Percentiles rank a stretch among this genome's conserved stretches.
Conservation (phyloP, 2,888 invertebrate species). For the Cheilosia vernalis region DNA sequence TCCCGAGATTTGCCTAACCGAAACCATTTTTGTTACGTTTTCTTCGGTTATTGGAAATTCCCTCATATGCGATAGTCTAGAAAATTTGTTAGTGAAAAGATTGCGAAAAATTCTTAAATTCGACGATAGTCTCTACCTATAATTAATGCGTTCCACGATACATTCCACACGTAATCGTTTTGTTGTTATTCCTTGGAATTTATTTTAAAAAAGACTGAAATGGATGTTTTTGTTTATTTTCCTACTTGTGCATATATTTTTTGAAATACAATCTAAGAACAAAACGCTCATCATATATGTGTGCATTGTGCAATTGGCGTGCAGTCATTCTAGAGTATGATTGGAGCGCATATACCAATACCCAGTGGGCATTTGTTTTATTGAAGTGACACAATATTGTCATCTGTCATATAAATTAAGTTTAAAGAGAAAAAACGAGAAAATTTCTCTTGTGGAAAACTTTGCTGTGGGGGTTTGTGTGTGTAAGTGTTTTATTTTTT, state of each 20-base stretch:
- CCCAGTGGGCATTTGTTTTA: constrained; percentile 21
- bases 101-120: constrained; percentile 32
- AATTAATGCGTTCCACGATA: constrained; percentile 69
- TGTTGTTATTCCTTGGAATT: constrained; percentile 52
- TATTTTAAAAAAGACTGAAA: constrained; percentile 19
- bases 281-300: constrained; percentile 25
- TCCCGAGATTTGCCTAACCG: constrained; percentile 30
- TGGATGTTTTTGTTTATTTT: not conserved
- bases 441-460: constrained; percentile 28
- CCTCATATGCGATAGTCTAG: constrained; percentile 46
- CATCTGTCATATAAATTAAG: constrained; percentile 60
- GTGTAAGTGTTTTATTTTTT: not conserved
- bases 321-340: constrained; percentile 13
- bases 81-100: constrained; percentile 18
- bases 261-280: constrained; percentile 34
- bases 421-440: constrained; percentile 25
- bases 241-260: not conserved
- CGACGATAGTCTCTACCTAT: constrained; percentile 66
- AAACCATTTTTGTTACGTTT: constrained; percentile 5
- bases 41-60: constrained; percentile 52
- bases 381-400: constrained; percentile 23
- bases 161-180: constrained; percentile 57
- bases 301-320: constrained; percentile 51
- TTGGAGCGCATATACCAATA: not conserved
- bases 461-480: not conserved